These are phyloP conservation scores for Mastomys natalensis DNA, from an alignment of 2,113 vertebrate genomes.

Conservation along the genomic window DNA sequence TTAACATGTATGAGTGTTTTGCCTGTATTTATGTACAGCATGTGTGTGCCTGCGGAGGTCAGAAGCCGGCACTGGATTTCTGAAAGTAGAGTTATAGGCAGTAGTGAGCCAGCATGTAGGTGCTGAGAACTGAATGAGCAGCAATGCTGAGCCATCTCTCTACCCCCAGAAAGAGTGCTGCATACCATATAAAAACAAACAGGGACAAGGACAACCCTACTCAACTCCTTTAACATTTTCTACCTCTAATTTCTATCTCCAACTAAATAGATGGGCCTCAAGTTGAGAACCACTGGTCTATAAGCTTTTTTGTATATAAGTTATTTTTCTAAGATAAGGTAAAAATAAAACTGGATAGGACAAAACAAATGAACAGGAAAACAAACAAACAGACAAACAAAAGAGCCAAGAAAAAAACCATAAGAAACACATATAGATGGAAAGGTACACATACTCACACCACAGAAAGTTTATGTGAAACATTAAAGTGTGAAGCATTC, in stretches of 20 bases:
- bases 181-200: neutral
- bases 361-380: neutral
- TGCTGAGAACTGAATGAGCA: neutral
- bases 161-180: neutral
- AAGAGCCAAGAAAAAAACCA: neutral
- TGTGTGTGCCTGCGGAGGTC: neutral
- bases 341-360: neutral
- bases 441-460: neutral
- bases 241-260: neutral
- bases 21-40: neutral
- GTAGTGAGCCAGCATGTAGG: neutral
- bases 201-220: neutral
- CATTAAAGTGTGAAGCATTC: slow-evolving; percentile 16
- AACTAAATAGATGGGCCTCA: neutral
- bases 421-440: neutral
- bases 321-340: neutral
- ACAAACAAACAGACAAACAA: neutral
- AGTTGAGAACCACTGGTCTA: neutral
- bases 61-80: neutral
- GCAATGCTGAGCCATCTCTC: neutral
- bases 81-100: neutral
- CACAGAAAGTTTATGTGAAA: neutral
- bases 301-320: neutral
- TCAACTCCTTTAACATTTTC: neutral
- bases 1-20: neutral